These are phyloP conservation scores for Theretra japonica DNA, from an alignment of 2,888 invertebrate species.

Conservation along the genomic window DNA sequence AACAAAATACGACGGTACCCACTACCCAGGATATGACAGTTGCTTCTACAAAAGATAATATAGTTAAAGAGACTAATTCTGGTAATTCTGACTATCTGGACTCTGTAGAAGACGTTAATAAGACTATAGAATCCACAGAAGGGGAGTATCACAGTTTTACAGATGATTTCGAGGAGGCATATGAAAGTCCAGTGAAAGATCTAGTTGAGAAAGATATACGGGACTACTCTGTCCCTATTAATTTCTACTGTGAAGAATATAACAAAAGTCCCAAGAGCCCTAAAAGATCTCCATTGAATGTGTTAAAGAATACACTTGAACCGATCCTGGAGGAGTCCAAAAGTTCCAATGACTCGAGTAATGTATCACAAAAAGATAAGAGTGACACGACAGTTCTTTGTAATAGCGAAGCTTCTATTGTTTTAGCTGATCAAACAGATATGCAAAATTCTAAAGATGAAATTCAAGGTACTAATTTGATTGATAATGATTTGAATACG, in stretches of 20 bases:
- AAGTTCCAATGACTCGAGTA: slow-evolving; percentile 69
- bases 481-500: not conserved
- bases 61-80: slow-evolving; percentile 29
- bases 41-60: slow-evolving; percentile 32
- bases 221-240: slow-evolving; percentile 78
- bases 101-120: slow-evolving; percentile 46
- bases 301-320: slow-evolving; percentile 59
- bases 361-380: slow-evolving; percentile 46
- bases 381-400: slow-evolving; percentile 33
- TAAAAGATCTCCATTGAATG: slow-evolving; percentile 63
- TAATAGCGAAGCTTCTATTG: slow-evolving; percentile 33
- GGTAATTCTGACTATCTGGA: slow-evolving; percentile 36
- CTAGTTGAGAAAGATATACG: slow-evolving; percentile 78
- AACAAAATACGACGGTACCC: slow-evolving; percentile 47
- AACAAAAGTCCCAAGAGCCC: slow-evolving; percentile 53
- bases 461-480: not conserved
- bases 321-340: slow-evolving; percentile 80
- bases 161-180: slow-evolving; percentile 71
- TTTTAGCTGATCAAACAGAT: not conserved
- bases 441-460: not conserved
- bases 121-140: slow-evolving; percentile 60
- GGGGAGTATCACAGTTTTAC: slow-evolving; percentile 80
- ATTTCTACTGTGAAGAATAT: slow-evolving; percentile 75
- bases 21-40: slow-evolving; percentile 33
- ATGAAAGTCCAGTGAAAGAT: slow-evolving; percentile 77